These are phyloP conservation scores for Erythrolamprus reginae DNA, from an alignment of 2,113 vertebrate species.

Conservation along the genomic window DNA sequence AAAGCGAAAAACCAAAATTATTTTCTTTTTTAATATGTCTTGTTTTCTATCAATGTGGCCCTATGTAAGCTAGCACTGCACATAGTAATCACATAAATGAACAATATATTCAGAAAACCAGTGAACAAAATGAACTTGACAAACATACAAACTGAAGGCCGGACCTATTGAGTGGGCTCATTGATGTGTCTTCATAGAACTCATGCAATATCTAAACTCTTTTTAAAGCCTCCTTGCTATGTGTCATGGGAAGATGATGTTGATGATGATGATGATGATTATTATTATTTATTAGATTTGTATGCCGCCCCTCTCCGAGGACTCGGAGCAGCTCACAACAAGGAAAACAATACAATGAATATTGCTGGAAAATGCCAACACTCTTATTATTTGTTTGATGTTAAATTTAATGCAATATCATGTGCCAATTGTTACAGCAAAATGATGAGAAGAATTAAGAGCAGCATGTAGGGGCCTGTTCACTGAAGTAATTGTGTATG, in stretches of 20 bases:
- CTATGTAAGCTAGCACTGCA: neutral
- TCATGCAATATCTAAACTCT: neutral
- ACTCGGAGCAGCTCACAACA: too few species aligned
- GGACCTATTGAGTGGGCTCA: neutral
- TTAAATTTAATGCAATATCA: neutral
- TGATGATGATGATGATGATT: too few species aligned
- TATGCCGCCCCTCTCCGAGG: too few species aligned
- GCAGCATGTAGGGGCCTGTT: neutral
- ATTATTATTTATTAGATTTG: too few species aligned
- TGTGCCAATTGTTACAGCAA: neutral
- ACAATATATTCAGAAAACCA: neutral
- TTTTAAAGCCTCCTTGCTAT: neutral
- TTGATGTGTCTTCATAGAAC: neutral
- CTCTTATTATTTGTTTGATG: neutral
- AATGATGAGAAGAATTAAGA: neutral
- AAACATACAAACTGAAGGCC: too few species aligned
- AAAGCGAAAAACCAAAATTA: neutral
- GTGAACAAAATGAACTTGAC: neutral
- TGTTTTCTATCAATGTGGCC: neutral
- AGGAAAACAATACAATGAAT: too few species aligned
- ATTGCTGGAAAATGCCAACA: neutral
- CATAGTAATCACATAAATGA: neutral
- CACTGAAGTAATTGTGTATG: neutral
- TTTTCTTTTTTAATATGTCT: neutral
- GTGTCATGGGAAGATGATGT: neutral